Base-by-base conservation (phyloP, 2,113 vertebrate species). In the Dicentrarchus labrax region DNA sequence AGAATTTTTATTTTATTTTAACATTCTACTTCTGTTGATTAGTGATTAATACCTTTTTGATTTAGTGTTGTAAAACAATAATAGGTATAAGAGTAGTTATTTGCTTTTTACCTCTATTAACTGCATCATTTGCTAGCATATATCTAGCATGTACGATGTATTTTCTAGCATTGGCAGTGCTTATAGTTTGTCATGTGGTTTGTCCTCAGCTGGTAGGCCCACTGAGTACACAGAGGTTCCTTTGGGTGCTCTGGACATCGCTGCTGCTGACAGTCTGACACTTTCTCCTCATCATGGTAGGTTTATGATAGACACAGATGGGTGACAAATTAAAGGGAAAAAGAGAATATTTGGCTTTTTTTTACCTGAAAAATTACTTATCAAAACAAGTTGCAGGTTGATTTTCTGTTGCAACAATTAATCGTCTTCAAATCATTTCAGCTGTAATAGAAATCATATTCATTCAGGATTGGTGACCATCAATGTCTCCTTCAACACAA, bases 161-260 rank as follows among this genome's bases (percentile, higher is more conserved):
- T 30, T 30, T 30, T 2, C 30, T 30, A 30, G 30, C 17, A 17
- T 41, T 8, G 5, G 8, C 3, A 15, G 1, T 61, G 38, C 19
- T 82, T 22, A 30, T 16, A 43, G 5, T 69, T 59, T 79, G 12
- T 71, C 4, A 0, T 85, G 30, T 30, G 30, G 30, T 30, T 61
- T 82, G 19, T 57, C 24, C 24, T 81, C 72, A 84, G 72, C 54
- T 72, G 89, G 83, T 50, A 60, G 67, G n/a, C 22, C 92, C 43
- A 74, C 84, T 43, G 97, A 97, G 71, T 98, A 98, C 94, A 97
- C 97, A 3, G 97, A 97, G 90, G 97, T 98, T 91, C 97, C 97
- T 48, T 89, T 98, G 87, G 96, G 95, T 70, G 96, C 96, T 50
- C 91, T 98, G 94, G 96, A 97, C 93, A 96, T 98, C 24, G 95